Percentiles rank a stretch among this genome's conserved stretches.
Conservation (phyloP, 2,113 vertebrate species). For the Panthera uncia region DNA sequence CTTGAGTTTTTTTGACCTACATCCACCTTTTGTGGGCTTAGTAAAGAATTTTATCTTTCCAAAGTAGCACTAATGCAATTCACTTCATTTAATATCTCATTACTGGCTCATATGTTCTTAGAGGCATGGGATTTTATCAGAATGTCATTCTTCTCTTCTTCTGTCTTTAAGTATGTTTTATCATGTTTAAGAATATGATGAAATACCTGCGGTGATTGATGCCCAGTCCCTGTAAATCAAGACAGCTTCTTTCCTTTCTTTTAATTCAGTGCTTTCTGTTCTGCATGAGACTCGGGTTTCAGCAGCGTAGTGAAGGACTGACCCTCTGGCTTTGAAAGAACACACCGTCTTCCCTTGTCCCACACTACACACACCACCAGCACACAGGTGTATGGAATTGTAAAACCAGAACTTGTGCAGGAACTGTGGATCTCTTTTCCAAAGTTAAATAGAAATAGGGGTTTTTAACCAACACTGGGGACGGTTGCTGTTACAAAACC, state of each 20-base stretch:
- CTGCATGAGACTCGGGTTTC: not conserved
- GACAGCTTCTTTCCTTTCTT: not conserved
- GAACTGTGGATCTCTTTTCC: not conserved
- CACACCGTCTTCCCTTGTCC: rapidly evolving
- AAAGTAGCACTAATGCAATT: not conserved
- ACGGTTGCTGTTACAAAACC: not conserved
- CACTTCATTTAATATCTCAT: not conserved
- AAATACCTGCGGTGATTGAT: not conserved
- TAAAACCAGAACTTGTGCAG: not conserved
- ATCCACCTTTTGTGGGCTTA: not conserved
- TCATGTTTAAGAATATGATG: not conserved
- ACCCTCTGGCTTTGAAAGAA: not conserved
- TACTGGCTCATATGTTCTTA: not conserved
- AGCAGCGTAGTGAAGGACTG: not conserved
- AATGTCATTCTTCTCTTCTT: not conserved
- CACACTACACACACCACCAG: rapidly evolving
- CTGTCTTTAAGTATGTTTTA: not conserved
- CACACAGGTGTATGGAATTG: rapidly evolving
- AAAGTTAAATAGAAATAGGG: not conserved
- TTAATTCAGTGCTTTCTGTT: not conserved
- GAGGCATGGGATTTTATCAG: not conserved
- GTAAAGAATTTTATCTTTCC: constrained; percentile 2
- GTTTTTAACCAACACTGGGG: not conserved
- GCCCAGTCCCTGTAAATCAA: not conserved
- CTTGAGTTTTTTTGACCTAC: not conserved